Conservation (phyloP, 1,140 invertebrate species). For the Trichonephila clavata region DNA sequence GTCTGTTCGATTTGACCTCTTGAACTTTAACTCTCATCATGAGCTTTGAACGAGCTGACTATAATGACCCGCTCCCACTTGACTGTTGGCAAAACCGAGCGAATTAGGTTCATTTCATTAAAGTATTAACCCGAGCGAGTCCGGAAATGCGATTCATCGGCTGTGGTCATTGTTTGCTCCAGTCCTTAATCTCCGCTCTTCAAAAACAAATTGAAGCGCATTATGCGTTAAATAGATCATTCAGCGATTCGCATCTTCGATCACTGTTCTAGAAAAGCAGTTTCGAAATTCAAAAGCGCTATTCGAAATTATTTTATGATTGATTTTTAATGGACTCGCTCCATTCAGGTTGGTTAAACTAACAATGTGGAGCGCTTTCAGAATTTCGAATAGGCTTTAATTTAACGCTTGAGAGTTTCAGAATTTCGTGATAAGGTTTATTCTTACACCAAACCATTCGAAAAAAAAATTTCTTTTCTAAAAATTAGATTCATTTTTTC, state of each 20-base stretch:
- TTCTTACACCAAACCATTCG: too few relatives aligned
- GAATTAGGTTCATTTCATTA: constrained; percentile 2
- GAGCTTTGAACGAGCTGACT: background rate
- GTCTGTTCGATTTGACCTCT: background rate
- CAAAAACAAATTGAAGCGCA: background rate
- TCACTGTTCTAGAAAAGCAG: too few relatives aligned
- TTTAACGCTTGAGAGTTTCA: too few relatives aligned
- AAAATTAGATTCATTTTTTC: too few relatives aligned
- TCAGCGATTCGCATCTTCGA: background rate
- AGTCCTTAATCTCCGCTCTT: constrained; percentile 8
- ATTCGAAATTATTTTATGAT: too few relatives aligned
- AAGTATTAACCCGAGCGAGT: constrained; percentile 25
- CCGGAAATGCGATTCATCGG: constrained; percentile 16
- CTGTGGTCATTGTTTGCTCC: background rate
- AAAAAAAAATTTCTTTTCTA: too few relatives aligned
- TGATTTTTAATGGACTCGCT: too few relatives aligned
- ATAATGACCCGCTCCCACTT: constrained; percentile 4
- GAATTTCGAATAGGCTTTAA: too few relatives aligned
- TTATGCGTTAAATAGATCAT: background rate
- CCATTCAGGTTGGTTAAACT: too few relatives aligned
- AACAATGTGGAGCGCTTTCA: too few relatives aligned
- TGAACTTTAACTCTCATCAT: background rate
- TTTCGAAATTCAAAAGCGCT: too few relatives aligned
- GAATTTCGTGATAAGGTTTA: too few relatives aligned
- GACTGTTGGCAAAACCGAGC: background rate